phyloP scores from a whole-genome alignment of 1,140 invertebrate genomes.

The Drosophila pallidifrons region DNA sequence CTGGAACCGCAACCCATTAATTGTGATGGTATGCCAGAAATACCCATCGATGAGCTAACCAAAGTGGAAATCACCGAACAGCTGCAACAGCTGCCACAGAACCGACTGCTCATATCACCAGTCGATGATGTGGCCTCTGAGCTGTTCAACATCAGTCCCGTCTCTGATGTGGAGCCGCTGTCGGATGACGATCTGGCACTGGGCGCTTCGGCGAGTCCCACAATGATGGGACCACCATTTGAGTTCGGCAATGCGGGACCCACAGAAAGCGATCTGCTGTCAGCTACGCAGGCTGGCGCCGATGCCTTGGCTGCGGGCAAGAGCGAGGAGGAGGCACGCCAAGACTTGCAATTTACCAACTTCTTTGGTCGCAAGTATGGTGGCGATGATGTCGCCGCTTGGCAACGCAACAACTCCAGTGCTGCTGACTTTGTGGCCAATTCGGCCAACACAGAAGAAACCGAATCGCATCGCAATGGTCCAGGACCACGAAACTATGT shows the following conservation, averaged over 20 bases:
- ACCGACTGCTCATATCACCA: slow-evolving; percentile 54
- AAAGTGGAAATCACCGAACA: slow-evolving; percentile 57
- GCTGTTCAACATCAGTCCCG: slow-evolving; percentile 73
- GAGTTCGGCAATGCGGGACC: slow-evolving; percentile 43
- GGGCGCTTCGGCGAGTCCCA: slow-evolving; percentile 87
- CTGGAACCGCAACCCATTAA: background rate
- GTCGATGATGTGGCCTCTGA: slow-evolving; percentile 56
- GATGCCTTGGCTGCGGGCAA: slow-evolving; percentile 17
- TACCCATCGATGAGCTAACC: slow-evolving; percentile 47
- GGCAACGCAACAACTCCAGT: slow-evolving; percentile 40
- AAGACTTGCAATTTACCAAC: slow-evolving; percentile 31
- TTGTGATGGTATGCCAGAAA: background rate
- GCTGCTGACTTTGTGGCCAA: slow-evolving; percentile 48
- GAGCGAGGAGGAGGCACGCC: slow-evolving; percentile 19
- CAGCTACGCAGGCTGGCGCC: slow-evolving; percentile 3
- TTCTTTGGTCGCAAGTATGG: slow-evolving; percentile 63
- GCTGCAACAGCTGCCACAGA: slow-evolving; percentile 38
- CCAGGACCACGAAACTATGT: slow-evolving; percentile 88
- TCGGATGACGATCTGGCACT: slow-evolving; percentile 86
- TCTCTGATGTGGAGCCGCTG: slow-evolving; percentile 71
- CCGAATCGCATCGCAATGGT: slow-evolving; percentile 40
- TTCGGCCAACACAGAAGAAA: slow-evolving; percentile 55
- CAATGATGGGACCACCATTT: slow-evolving; percentile 58
- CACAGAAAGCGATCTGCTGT: slow-evolving; percentile 55
- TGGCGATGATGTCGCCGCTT: slow-evolving; percentile 52